Conservation (phyloP, 2,888 invertebrate species). For the Pterostichus niger region DNA sequence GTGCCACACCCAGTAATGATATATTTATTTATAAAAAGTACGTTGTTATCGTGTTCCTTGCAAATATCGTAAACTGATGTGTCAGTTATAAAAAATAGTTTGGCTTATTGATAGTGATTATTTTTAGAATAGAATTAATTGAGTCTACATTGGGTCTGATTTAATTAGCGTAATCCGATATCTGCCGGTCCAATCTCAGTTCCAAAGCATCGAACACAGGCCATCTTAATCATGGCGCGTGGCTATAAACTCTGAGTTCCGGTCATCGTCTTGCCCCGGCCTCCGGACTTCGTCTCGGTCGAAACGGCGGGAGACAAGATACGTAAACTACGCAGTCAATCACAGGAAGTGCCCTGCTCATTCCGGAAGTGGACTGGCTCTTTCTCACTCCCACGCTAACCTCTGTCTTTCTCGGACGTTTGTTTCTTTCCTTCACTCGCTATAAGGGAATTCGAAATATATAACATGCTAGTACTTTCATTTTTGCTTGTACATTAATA, state of each 20-base stretch:
- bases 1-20: too few relatives aligned
- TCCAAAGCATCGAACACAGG: constrained; percentile 52
- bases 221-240: constrained; percentile 50
- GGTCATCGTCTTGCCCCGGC: constrained; percentile 45
- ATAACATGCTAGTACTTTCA: constrained; percentile 34
- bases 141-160: background rate
- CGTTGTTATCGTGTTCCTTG: too few relatives aligned
- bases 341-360: constrained; percentile 73
- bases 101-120: background rate
- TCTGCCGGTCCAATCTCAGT: constrained; percentile 32
- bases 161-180: constrained; percentile 55
- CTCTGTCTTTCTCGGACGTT: background rate
- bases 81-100: background rate
- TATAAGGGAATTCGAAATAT: constrained; percentile 48
- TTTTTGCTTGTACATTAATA: constrained; percentile 50
- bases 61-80: too few relatives aligned
- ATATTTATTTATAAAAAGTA: too few relatives aligned
- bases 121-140: constrained; percentile 29
- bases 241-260: constrained; percentile 46
- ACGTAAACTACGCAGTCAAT: constrained; percentile 71
- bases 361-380: constrained; percentile 60
- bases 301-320: constrained; percentile 40
- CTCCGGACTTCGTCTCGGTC: background rate
- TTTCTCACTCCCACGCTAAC: constrained; percentile 15
- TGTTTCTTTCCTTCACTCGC: constrained; percentile 33